Evolutionary conservation across 2,797 vertebrate genomes (phyloP).

Genomic region (Iguana delicatissima): DNA sequence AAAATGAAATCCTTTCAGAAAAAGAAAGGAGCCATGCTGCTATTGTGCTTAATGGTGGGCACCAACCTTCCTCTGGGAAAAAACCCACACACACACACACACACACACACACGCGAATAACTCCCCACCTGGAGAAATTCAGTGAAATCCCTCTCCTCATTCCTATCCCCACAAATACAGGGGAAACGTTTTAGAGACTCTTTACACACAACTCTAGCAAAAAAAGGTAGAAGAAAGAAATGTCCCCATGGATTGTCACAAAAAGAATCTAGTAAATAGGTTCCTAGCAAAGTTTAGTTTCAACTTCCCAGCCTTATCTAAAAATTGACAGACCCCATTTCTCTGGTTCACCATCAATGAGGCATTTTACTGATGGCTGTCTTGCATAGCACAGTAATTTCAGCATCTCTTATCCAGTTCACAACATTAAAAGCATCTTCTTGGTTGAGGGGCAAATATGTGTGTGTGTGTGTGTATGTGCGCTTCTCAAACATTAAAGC

Average conservation of each 20-base stretch:
- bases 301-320: constrained; percentile 65
- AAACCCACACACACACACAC: too few relatives aligned
- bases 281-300: constrained; percentile 64
- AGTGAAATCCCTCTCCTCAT: neutral
- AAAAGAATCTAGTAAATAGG: constrained; percentile 66
- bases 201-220: neutral
- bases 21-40: neutral
- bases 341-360: constrained; percentile 57
- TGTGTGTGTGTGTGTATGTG: neutral
- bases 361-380: constrained; percentile 48
- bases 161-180: neutral
- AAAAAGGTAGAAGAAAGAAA: constrained; percentile 22
- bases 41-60: neutral
- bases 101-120: neutral
- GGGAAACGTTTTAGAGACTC: neutral
- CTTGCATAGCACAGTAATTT: constrained; percentile 36
- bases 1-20: neutral
- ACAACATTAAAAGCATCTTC: neutral
- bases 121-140: neutral
- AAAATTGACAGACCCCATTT: constrained; percentile 59
- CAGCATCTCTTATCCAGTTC: constrained; percentile 30
- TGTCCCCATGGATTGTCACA: constrained; percentile 60
- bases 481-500: constrained; percentile 39
- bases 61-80: neutral
- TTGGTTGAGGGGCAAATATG: neutral